phyloP scores from a whole-genome alignment of 2,113 vertebrate species.

The Aptenodytes patagonicus region DNA sequence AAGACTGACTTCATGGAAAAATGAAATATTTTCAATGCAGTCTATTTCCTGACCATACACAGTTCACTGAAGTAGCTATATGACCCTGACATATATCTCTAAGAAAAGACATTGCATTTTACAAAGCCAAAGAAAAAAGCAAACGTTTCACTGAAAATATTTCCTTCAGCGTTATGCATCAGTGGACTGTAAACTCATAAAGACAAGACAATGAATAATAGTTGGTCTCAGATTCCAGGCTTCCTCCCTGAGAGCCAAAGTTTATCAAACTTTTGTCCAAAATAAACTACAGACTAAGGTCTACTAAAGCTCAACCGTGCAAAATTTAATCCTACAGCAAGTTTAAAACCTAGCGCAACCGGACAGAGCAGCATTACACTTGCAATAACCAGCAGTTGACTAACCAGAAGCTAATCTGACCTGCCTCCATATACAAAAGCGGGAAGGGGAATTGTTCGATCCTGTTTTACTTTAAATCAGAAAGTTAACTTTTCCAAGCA shows the following conservation, averaged over 20 bases:
- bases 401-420: constrained; percentile 22
- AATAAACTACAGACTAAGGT: constrained; percentile 21
- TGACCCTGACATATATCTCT: constrained; percentile 32
- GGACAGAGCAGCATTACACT: not conserved
- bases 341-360: not conserved
- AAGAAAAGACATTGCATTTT: constrained; percentile 46
- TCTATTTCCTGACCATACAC: constrained; percentile 15
- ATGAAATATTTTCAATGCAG: constrained; percentile 12
- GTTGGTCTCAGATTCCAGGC: constrained; percentile 11
- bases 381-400: constrained; percentile 1
- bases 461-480: not conserved
- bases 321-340: constrained; percentile 20
- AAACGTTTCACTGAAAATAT: constrained; percentile 51
- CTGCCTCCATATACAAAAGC: not conserved
- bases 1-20: constrained; percentile 6
- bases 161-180: constrained; percentile 36
- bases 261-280: constrained; percentile 53
- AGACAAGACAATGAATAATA: constrained; percentile 48
- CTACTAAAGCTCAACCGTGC: not conserved
- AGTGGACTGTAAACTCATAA: constrained; percentile 51
- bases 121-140: constrained; percentile 47
- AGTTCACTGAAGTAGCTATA: constrained; percentile 47
- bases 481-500: not conserved
- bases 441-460: not conserved
- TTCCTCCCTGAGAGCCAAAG: constrained; percentile 40